phyloP scores from a whole-genome alignment of 2,113 vertebrate genomes.

The Addax nasomaculatus region DNA sequence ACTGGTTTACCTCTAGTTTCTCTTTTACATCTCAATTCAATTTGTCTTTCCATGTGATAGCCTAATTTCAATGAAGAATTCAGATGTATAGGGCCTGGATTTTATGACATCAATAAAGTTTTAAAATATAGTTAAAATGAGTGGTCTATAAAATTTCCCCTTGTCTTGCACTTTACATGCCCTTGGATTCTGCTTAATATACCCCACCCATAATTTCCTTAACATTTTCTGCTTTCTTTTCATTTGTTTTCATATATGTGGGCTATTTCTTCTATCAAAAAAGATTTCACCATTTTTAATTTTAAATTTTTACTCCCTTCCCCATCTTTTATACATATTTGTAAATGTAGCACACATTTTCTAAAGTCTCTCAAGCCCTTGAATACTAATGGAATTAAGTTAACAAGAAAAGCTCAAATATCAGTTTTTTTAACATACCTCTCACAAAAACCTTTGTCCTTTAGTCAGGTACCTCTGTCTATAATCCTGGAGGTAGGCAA shows the following conservation, averaged over 20 bases:
- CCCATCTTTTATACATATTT: background rate
- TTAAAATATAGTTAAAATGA: conserved; percentile 53
- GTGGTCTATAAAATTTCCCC: conserved; percentile 48
- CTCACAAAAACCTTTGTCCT: background rate
- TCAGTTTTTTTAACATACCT: background rate
- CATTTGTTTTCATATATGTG: background rate
- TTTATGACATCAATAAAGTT: conserved; percentile 61
- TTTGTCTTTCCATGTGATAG: background rate
- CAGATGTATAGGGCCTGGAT: conserved; percentile 10
- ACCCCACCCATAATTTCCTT: background rate
- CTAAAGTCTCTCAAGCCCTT: background rate
- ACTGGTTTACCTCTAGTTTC: background rate
- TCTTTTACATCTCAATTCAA: background rate
- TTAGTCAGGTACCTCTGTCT: background rate
- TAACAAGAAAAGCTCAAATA: background rate
- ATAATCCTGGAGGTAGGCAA: background rate
- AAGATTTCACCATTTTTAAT: background rate
- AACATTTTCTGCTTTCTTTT: background rate
- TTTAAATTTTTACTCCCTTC: background rate
- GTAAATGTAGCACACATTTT: background rate
- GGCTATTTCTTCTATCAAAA: background rate
- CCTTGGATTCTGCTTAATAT: conserved; percentile 4
- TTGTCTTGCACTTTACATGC: conserved; percentile 32
- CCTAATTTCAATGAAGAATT: conserved; percentile 35
- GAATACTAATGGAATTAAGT: background rate